phyloP scores from a whole-genome alignment of 2,113 vertebrate species.

The Bufo gargarizans region DNA sequence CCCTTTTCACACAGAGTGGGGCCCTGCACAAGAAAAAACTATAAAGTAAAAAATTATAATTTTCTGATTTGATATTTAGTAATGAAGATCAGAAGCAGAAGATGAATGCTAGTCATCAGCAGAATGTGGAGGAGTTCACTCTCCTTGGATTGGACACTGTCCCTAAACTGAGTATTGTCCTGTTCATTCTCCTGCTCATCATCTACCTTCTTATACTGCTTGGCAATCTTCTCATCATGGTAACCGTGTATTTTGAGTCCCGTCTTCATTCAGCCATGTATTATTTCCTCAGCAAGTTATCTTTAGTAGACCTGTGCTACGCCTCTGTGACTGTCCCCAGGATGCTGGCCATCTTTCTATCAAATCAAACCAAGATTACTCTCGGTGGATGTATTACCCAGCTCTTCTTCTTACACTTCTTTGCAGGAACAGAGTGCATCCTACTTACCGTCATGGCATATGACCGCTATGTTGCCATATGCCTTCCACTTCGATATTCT shows the following conservation, averaged over 20 bases:
- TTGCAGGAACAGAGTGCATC: slow-evolving; percentile 51
- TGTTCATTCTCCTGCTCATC: slow-evolving; percentile 62
- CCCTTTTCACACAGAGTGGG: no score
- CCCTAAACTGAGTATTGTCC: slow-evolving; percentile 53
- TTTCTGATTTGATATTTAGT: not conserved
- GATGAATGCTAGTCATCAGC: slow-evolving; percentile 26
- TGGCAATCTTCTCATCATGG: slow-evolving; percentile 64
- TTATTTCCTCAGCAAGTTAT: slow-evolving; percentile 65
- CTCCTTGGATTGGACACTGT: slow-evolving; percentile 63
- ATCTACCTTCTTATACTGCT: slow-evolving; percentile 62
- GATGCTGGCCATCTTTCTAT: slow-evolving; percentile 62
- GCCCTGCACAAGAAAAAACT: no score
- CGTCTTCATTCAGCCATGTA: slow-evolving; percentile 64
- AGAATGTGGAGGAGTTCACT: slow-evolving; percentile 61
- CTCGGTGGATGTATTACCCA: slow-evolving; percentile 17
- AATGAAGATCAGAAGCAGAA: not conserved
- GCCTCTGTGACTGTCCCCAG: slow-evolving; percentile 65
- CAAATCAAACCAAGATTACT: slow-evolving; percentile 3
- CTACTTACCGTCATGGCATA: slow-evolving; percentile 44
- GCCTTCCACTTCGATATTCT: slow-evolving; percentile 35
- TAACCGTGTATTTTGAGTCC: slow-evolving; percentile 57
- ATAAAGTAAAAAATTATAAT: not conserved
- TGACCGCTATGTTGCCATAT: slow-evolving; percentile 50
- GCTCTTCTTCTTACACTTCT: slow-evolving; percentile 52
- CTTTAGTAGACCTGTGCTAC: slow-evolving; percentile 66